A percentile compares a stretch with the other conserved stretches of the same genome.
These are phyloP conservation scores for Drosophila recens DNA, from an alignment of 2,888 invertebrate genomes.

Conservation along the genomic window DNA sequence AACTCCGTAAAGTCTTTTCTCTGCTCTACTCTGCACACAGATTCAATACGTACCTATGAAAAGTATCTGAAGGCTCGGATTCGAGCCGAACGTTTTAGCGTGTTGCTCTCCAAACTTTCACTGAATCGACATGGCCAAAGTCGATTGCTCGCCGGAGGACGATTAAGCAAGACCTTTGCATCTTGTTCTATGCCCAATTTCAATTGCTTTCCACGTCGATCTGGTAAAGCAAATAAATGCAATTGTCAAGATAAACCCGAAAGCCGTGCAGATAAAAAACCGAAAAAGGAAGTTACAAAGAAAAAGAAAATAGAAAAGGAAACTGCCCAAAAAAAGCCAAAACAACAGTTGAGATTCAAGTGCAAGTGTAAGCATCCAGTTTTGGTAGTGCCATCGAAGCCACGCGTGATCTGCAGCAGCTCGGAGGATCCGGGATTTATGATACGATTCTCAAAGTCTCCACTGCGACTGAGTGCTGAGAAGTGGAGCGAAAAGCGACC, in stretches of 20 bases:
- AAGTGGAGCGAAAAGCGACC: background rate
- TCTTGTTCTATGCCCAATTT: background rate
- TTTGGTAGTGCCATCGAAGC: constrained; percentile 29
- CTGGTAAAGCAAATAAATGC: background rate
- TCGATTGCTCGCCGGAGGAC: constrained; percentile 37
- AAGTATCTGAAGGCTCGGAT: constrained; percentile 35
- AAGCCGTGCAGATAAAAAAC: background rate
- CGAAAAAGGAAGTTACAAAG: background rate
- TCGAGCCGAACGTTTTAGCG: constrained; percentile 18
- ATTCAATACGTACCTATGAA: constrained; percentile 35
- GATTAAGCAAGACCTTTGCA: background rate
- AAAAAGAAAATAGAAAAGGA: background rate
- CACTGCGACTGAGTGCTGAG: background rate
- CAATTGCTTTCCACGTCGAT: background rate
- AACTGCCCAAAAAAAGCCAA: background rate
- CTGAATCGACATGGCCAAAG: background rate
- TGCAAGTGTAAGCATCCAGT: constrained; percentile 19
- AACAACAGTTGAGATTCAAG: background rate
- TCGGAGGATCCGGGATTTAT: background rate
- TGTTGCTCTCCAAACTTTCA: background rate
- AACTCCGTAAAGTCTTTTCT: background rate
- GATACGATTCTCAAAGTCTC: background rate
- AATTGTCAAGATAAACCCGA: background rate
- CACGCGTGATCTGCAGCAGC: background rate
- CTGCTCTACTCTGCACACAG: background rate